phyloP scores from a whole-genome alignment of 2,113 vertebrate species.

The Poecile atricapillus region DNA sequence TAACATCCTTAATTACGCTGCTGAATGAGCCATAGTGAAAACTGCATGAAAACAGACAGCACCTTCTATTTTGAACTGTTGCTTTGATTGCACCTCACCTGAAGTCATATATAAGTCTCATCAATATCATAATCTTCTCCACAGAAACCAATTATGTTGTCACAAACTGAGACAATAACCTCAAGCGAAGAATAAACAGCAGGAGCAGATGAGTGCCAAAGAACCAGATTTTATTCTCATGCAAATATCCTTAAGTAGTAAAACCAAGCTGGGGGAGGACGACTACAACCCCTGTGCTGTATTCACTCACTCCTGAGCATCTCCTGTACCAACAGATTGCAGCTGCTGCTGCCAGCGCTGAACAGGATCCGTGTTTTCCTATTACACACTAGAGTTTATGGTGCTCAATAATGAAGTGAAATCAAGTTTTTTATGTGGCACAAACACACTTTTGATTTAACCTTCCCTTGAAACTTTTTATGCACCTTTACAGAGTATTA shows the following conservation, averaged over 20 bases:
- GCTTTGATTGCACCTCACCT: constrained; percentile 51
- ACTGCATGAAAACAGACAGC: constrained; percentile 15
- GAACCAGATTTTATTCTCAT: constrained; percentile 54
- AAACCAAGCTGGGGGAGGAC: constrained; percentile 12
- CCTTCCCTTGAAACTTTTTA: neutral
- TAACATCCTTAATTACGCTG: constrained; percentile 22
- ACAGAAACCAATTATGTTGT: constrained; percentile 63
- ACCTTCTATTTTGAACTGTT: constrained; percentile 8
- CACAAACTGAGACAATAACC: constrained; percentile 64
- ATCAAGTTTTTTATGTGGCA: neutral
- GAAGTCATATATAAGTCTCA: constrained; percentile 52
- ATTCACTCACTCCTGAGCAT: neutral
- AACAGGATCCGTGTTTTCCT: neutral
- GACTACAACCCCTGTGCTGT: neutral
- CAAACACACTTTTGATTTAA: neutral
- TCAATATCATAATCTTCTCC: constrained; percentile 65
- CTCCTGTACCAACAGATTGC: neutral
- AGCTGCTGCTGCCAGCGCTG: neutral
- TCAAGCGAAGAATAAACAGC: constrained; percentile 59
- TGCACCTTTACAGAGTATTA: neutral
- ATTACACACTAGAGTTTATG: neutral
- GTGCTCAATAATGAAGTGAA: neutral
- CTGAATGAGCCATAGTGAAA: constrained; percentile 14
- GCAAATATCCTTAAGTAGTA: constrained; percentile 50
- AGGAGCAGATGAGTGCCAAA: constrained; percentile 55